A percentile compares a stretch with the other conserved stretches of the same genome.
Evolutionary conservation across 1,140 invertebrate species (phyloP).

Genomic region (Drosophila tristis): DNA sequence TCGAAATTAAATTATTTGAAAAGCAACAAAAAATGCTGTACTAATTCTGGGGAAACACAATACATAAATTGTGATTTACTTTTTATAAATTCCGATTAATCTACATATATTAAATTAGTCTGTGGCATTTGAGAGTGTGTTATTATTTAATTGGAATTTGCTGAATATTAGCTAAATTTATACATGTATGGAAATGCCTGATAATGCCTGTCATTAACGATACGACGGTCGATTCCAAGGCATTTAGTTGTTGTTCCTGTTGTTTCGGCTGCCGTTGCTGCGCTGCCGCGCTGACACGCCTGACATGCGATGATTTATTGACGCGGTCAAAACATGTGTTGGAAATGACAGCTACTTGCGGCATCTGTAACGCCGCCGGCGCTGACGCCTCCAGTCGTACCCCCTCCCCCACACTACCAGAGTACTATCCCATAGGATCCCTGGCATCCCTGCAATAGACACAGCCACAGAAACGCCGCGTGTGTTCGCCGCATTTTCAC

Average conservation of each 20-base stretch:
- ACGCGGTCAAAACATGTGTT: slow-evolving; percentile 84
- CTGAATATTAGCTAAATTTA: neutral
- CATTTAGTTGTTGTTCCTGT: neutral
- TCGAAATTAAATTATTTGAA: too few species aligned
- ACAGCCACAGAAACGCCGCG: slow-evolving; percentile 58
- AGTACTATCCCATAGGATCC: slow-evolving; percentile 10
- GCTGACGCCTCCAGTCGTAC: slow-evolving; percentile 52
- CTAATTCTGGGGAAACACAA: too few species aligned
- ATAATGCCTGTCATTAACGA: neutral
- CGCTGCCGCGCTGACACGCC: slow-evolving; percentile 58
- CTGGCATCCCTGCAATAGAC: slow-evolving; percentile 8
- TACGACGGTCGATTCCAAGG: neutral
- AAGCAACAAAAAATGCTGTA: too few species aligned
- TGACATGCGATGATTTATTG: slow-evolving; percentile 82
- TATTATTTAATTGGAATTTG: neutral
- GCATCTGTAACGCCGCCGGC: slow-evolving; percentile 78
- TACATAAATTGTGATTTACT: too few species aligned
- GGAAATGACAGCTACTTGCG: slow-evolving; percentile 83
- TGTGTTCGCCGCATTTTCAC: slow-evolving; percentile 71
- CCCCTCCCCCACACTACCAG: slow-evolving; percentile 1
- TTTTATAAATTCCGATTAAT: too few species aligned
- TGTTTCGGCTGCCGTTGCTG: slow-evolving; percentile 14
- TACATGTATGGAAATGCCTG: neutral
- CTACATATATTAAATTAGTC: too few species aligned
- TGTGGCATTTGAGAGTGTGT: too few species aligned